Conservation (phyloP, 2,888 invertebrate species). For the Neria commutata region DNA sequence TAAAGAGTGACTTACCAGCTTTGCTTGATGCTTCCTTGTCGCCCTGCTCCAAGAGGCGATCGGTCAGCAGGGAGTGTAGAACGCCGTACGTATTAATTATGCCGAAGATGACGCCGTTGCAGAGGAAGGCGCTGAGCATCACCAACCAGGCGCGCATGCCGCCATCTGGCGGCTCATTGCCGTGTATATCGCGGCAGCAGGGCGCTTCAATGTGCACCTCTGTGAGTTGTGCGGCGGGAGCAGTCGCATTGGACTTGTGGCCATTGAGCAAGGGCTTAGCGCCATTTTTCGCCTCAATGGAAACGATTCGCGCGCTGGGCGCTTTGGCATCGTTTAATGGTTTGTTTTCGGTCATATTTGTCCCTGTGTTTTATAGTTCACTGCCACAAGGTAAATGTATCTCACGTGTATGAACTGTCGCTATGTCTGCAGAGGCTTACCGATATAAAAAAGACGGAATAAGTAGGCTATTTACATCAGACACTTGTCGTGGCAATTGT, state of each 20-base stretch:
- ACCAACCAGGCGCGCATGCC: constrained; percentile 81
- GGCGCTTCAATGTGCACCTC: constrained; percentile 51
- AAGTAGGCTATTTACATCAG: no score
- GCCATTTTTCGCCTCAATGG: constrained; percentile 34
- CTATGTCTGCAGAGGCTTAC: no score
- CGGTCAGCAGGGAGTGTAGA: constrained; percentile 73
- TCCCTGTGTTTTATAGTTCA: neutral
- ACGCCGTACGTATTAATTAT: constrained; percentile 89
- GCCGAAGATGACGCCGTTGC: constrained; percentile 89
- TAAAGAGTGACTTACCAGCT: no score
- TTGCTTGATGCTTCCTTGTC: constrained; percentile 77
- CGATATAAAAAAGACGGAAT: no score
- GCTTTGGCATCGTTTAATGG: constrained; percentile 45
- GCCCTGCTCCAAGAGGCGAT: constrained; percentile 69
- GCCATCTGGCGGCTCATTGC: constrained; percentile 72
- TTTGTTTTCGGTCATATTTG: constrained; percentile 50
- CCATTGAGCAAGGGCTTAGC: constrained; percentile 22
- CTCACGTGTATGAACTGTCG: no score
- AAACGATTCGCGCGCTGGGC: constrained; percentile 45
- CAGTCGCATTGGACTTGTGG: constrained; percentile 31
- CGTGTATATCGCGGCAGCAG: constrained; percentile 53
- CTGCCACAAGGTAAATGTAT: no score
- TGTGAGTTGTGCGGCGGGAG: constrained; percentile 16
- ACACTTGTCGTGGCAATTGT: no score
- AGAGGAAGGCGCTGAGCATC: constrained; percentile 82